Conservation (phyloP, 1,140 invertebrate species). For the Antheraea pernyi region DNA sequence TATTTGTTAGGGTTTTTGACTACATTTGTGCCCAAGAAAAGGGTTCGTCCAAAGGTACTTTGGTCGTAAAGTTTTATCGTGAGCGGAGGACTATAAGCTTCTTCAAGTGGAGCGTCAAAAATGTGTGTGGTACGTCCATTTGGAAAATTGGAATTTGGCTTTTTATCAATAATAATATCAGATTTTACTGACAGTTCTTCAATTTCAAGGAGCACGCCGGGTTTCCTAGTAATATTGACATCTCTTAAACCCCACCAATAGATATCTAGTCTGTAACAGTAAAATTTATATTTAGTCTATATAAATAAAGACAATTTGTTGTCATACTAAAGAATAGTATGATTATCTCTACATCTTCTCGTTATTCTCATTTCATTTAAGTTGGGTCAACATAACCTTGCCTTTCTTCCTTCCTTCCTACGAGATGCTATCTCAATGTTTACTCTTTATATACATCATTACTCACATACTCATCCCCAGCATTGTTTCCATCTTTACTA, state of each 20-base stretch:
- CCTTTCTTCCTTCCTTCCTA: no score
- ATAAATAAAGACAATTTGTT: no score
- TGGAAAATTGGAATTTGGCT: conserved; percentile 68
- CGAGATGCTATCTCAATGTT: no score
- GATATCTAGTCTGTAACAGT: conserved; percentile 76
- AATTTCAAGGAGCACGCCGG: conserved; percentile 80
- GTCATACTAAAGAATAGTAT: no score
- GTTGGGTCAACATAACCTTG: no score
- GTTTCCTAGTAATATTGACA: conserved; percentile 77
- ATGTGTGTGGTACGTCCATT: conserved; percentile 63
- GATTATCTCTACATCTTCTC: no score
- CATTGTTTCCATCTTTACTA: no score
- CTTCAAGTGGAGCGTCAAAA: conserved; percentile 72
- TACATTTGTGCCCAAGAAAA: conserved; percentile 77
- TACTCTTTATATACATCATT: no score
- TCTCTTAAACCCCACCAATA: conserved; percentile 83
- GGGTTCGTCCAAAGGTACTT: conserved; percentile 80
- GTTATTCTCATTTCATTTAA: no score
- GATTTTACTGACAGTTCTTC: conserved; percentile 78
- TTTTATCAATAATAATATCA: conserved; percentile 75
- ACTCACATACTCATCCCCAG: no score
- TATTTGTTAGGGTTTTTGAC: conserved; percentile 60
- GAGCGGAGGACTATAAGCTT: conserved; percentile 77
- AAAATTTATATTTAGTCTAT: not conserved
- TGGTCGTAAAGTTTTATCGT: conserved; percentile 81